Percentiles rank a stretch among this genome's conserved stretches.
Evolutionary conservation across 2,888 invertebrate species (phyloP).

Genomic region (Cynaeus angustus): DNA sequence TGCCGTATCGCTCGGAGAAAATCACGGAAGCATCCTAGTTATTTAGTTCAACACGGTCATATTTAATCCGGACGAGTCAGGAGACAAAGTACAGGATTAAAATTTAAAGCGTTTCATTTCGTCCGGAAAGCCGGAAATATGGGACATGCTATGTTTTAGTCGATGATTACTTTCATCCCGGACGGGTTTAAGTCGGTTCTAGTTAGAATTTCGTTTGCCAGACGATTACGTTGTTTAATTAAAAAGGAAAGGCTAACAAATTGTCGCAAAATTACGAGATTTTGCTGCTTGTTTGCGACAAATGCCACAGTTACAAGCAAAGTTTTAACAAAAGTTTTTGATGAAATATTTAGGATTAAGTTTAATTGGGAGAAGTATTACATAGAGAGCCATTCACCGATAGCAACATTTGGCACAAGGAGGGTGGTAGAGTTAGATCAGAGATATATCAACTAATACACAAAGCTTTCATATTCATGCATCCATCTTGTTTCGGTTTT

Average conservation of each 20-base stretch:
- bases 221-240: conserved; percentile 31
- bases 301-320: neutral
- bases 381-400: no score
- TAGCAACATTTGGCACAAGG: no score
- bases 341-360: no score
- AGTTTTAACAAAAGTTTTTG: neutral
- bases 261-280: conserved; percentile 9
- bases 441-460: no score
- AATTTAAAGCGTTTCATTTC: conserved; percentile 45
- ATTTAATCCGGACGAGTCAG: conserved; percentile 34
- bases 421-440: no score
- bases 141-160: conserved; percentile 32
- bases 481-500: no score
- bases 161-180: conserved; percentile 40
- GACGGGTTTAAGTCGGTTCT: conserved; percentile 24
- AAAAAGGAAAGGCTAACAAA: conserved; percentile 19
- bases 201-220: conserved; percentile 29
- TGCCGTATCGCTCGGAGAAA: conserved; percentile 5
- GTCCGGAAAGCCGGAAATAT: conserved; percentile 40
- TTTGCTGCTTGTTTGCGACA: neutral
- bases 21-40: conserved; percentile 12
- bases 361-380: no score
- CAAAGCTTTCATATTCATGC: no score
- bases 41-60: conserved; percentile 34
- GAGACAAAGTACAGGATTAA: conserved; percentile 41